A percentile compares a stretch with the other conserved stretches of the same genome.
Conservation (phyloP, 2,888 invertebrate species). For the Epinotia nisella region DNA sequence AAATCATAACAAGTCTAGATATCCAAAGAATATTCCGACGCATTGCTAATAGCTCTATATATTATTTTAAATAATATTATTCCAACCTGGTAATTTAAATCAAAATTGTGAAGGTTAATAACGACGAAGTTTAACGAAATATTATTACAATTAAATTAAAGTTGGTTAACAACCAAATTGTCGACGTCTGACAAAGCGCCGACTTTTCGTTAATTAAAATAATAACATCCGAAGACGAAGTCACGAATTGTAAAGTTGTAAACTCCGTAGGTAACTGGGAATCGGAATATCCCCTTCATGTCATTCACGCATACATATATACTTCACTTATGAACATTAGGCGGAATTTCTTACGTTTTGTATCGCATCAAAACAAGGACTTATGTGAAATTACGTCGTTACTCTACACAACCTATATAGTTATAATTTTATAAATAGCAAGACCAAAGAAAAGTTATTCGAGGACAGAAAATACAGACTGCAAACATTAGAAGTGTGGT, state of each 20-base stretch:
- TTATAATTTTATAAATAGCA: background rate
- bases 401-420: background rate
- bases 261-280: conserved; percentile 27
- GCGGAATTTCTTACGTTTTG: background rate
- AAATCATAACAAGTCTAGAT: conserved; percentile 23
- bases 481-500: background rate
- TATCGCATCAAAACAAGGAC: conserved; percentile 2
- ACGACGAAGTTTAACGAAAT: background rate
- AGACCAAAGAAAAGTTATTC: background rate
- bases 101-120: background rate
- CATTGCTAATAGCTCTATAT: background rate
- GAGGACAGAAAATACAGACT: background rate
- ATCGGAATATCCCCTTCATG: conserved; percentile 10
- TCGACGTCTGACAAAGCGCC: conserved; percentile 18
- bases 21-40: background rate
- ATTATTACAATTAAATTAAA: conserved; percentile 29
- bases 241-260: conserved; percentile 38
- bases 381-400: conserved; percentile 1
- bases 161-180: conserved; percentile 24
- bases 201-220: conserved; percentile 41
- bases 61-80: background rate
- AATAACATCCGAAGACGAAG: conserved; percentile 34
- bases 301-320: conserved; percentile 17
- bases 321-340: background rate
- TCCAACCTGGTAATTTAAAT: background rate